Evolutionary conservation across 2,797 vertebrate species (phyloP).

Genomic region (Tangara arthus): DNA sequence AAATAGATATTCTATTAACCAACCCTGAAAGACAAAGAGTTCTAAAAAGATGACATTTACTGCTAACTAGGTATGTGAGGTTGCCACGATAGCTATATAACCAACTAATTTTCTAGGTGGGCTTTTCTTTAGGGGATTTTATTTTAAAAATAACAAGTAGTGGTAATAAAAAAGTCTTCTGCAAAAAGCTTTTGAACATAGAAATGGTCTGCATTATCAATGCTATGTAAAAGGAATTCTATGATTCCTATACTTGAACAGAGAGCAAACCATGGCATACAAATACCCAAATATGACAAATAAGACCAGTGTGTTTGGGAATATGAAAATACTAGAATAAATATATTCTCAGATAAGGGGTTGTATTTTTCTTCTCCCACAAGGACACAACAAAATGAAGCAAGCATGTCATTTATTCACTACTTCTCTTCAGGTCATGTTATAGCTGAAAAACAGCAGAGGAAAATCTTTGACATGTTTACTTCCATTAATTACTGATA

Average conservation of each 20-base stretch:
- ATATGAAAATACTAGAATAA: background rate
- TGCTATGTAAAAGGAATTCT: background rate
- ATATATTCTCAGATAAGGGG: background rate
- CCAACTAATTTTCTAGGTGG: background rate
- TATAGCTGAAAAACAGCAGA: background rate
- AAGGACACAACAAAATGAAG: background rate
- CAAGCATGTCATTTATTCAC: background rate
- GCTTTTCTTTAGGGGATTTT: background rate
- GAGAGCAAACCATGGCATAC: background rate
- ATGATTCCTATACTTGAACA: background rate
- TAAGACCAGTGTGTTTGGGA: background rate
- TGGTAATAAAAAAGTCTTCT: background rate
- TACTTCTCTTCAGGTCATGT: background rate
- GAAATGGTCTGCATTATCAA: background rate
- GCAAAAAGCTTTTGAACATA: conserved; percentile 11
- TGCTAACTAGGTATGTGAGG: background rate
- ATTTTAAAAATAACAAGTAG: background rate
- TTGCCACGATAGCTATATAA: background rate
- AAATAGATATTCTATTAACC: background rate
- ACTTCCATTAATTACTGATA: background rate
- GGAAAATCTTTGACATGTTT: background rate
- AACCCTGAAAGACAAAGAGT: background rate
- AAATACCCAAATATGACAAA: background rate
- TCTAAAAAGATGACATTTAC: background rate
- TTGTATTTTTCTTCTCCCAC: background rate